Conservation (phyloP, 2,113 vertebrate species). For the Peromyscus leucopus region DNA sequence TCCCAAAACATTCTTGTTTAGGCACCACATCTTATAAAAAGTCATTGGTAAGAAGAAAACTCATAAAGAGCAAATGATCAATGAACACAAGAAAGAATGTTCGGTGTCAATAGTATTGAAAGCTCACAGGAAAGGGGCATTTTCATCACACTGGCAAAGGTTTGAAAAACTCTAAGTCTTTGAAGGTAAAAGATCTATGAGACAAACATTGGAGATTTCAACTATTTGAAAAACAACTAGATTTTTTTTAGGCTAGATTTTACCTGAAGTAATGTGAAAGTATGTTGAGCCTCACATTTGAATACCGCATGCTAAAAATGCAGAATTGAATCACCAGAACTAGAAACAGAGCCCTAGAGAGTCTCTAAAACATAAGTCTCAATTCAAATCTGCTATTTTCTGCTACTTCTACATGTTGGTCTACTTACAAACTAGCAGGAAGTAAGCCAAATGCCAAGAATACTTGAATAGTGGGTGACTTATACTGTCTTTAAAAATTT, state of each 20-base stretch:
- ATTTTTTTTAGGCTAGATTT: conserved; percentile 51
- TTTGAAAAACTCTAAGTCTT: conserved; percentile 25
- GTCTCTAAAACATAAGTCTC: conserved; percentile 59
- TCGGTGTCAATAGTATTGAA: conserved; percentile 44
- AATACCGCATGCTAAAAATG: conserved; percentile 54
- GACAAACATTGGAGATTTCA: conserved; percentile 43
- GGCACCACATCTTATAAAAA: conserved; percentile 36
- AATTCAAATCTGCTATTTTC: conserved; percentile 58
- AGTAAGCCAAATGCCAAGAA: conserved; percentile 59
- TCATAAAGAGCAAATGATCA: conserved; percentile 33
- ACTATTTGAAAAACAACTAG: conserved; percentile 64
- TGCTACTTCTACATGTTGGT: conserved; percentile 59
- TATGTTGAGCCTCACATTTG: conserved; percentile 52
- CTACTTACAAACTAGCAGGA: conserved; percentile 59
- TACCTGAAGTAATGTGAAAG: conserved; percentile 59
- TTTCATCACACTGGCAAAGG: conserved; percentile 42
- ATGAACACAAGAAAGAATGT: not conserved
- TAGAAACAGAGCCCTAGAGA: conserved; percentile 51
- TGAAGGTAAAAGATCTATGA: conserved; percentile 23
- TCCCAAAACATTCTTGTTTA: conserved; percentile 38
- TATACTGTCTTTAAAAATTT: conserved; percentile 33
- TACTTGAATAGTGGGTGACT: conserved; percentile 57
- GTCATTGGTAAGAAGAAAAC: conserved; percentile 52
- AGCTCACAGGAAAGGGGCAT: not conserved
- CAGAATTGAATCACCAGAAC: conserved; percentile 47